Evolutionary conservation across 2,113 vertebrate species (phyloP), one percentile per base, ranked within the genome.

Genomic region (Axis porcinus): DNA sequence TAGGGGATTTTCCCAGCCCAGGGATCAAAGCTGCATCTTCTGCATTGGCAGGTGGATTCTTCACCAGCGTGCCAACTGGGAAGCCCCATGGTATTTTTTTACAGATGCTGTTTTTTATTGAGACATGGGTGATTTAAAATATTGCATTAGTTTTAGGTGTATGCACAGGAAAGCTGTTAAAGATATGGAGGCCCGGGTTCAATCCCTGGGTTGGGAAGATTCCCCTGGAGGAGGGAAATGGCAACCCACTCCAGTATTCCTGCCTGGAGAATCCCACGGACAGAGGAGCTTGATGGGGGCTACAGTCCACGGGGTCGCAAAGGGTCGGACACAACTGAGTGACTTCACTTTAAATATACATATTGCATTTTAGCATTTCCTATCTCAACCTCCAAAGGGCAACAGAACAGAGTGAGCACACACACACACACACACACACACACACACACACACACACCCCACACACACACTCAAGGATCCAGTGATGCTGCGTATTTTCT

Each of bases 321-420:
- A 70, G 4, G 21, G 64, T 36, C 9, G 0, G 17, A 70, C 17
- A 36, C n/a, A 1, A 23, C 64, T 6, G n/a, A 70, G n/a, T 4
- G 1, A 36, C 17, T 70, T 70, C 64, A 23, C 19, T 70, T 36
- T 23, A 36, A 57, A 84, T 45, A 55, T 14, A 36, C 23, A 17
- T 15, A 7, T 23, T 6, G 13, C 8, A 0, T 54, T 33, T 54
- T 13, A 62, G 0, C 10, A 13, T 87, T 16, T 28, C 55, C 0
- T 43, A 12, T 1, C 30, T 2, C 16, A 23, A 23, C 54, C 55
- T 13, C 67, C 54, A 25, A 52, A 74, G 43, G 2, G 43, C 17
- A 21, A 21, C 19, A 17, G 3, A 33, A 28, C 2, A 6, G 16
- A 55, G 2, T 30, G 50, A 23, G 16, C 17, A 0, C 1, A 7